These are phyloP conservation scores for Lycophotia porphyrea DNA, from an alignment of 2,888 invertebrate genomes.

Conservation along the genomic window DNA sequence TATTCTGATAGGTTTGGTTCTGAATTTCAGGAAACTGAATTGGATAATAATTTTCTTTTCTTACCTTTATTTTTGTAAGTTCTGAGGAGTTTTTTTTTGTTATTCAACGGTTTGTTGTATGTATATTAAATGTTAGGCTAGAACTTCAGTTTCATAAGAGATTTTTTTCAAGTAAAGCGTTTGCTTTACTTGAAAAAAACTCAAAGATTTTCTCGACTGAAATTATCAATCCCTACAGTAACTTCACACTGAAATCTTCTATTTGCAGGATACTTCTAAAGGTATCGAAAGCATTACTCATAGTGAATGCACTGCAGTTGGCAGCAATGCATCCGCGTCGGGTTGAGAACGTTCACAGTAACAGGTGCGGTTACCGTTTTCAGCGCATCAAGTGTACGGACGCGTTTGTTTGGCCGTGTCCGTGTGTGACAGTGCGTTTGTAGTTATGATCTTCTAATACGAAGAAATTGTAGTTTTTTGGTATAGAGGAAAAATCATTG, in stretches of 20 bases:
- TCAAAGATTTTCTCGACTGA: no score
- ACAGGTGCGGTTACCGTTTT: constrained; percentile 51
- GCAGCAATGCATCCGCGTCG: constrained; percentile 29
- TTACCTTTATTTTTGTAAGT: no score
- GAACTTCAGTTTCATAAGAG: no score
- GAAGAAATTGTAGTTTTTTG: background rate
- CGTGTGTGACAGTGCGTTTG: background rate
- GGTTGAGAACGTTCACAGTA: constrained; percentile 26
- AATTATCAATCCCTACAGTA: background rate
- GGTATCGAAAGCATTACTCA: constrained; percentile 24
- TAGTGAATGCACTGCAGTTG: constrained; percentile 38
- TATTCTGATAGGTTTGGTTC: background rate
- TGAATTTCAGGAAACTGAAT: background rate
- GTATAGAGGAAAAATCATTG: background rate
- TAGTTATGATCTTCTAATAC: constrained; percentile 1
- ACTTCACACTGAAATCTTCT: background rate
- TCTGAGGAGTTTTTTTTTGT: no score
- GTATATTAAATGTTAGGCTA: no score
- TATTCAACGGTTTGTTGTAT: no score
- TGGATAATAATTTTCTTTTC: no score
- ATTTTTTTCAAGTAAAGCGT: no score
- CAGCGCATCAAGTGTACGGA: constrained; percentile 16
- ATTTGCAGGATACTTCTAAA: background rate
- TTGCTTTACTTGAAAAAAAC: no score
- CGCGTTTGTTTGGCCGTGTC: background rate